Base-by-base conservation (phyloP, 2,797 vertebrate genomes). In the Lagorchestes hirsutus region DNA sequence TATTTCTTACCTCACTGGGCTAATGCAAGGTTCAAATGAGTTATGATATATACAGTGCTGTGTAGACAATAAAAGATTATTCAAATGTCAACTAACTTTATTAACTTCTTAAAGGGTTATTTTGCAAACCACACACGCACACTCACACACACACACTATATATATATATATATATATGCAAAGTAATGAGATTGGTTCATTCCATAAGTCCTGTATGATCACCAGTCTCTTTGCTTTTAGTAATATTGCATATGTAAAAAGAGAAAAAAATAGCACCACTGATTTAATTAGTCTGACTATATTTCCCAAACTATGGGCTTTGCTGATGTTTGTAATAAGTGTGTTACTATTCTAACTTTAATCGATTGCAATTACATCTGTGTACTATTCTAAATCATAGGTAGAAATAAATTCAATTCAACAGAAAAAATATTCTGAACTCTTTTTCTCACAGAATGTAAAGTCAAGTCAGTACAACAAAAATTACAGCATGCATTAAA, bases 381-480 rank as follows among this genome's bases (percentile, higher is more conserved):
- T 97, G 93, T 96, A 93, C 93, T 92, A 96, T 58, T 95, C 92
- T 96, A 93, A 97, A 93, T 97, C 82, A 93, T 91, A 94, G 92
- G 82, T 95, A 96, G 56, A 96, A 87, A 97, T 95, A 97, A 96
- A 98, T 98, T 98, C 97, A 96, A 95, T 98, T 98, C 94, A 92
- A 94, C 91, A 96, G 92, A n/a, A 92, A 96, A 97, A 98, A 93
- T 91, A 91, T 67, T 93, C 14, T 54, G 95, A 55, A 93, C 62
- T 40, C 12, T 98, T 97, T 98, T 98, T 96, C 97, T 27, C 92
- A 56, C 90, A 98, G 95, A 95, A 96, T 94, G 74, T 96, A 98
- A 98, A 98, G 92, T 97, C 95, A 95, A 97, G 97, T 96, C 98
- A 98, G 97, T 98, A 97, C 92, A 97, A 98, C 56, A 16, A 97